Conservation (phyloP, 2,113 vertebrate species). For the Ctenodactylus gundi region DNA sequence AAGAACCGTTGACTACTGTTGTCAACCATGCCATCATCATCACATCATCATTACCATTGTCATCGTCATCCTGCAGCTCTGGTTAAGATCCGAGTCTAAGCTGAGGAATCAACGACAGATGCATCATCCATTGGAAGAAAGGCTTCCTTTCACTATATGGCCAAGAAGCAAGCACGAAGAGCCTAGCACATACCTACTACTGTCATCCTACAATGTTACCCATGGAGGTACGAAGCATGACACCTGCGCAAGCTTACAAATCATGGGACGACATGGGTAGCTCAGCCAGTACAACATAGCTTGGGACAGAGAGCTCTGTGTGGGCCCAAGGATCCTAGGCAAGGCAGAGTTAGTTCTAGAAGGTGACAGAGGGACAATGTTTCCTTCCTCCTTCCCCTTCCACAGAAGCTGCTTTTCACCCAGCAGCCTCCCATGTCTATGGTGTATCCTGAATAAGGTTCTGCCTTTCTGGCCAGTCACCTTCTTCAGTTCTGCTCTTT, state of each 20-base stretch:
- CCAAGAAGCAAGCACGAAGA: background rate
- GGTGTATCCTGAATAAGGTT: accelerated
- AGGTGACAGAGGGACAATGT: background rate
- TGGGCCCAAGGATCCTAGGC: background rate
- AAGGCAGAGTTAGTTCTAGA: background rate
- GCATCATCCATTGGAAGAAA: background rate
- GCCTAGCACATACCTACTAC: background rate
- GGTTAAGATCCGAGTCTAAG: background rate
- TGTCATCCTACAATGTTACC: background rate
- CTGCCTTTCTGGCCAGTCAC: background rate
- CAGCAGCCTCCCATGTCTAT: background rate
- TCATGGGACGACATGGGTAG: background rate
- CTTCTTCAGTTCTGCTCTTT: background rate
- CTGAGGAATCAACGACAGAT: background rate
- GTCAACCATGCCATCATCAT: background rate
- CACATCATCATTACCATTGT: too few relatives aligned
- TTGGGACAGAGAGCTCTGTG: background rate
- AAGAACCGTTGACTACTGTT: background rate
- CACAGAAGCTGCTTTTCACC: background rate
- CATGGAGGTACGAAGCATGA: background rate
- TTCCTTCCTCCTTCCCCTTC: background rate
- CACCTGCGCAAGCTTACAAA: background rate
- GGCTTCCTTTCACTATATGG: background rate
- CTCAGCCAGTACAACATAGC: background rate
- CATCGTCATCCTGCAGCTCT: background rate